Evolutionary conservation across 92 coral and sea anemone genomes (phyloP), one percentile per base, ranked within the genome.

Genomic region (Porites cylindrica): DNA sequence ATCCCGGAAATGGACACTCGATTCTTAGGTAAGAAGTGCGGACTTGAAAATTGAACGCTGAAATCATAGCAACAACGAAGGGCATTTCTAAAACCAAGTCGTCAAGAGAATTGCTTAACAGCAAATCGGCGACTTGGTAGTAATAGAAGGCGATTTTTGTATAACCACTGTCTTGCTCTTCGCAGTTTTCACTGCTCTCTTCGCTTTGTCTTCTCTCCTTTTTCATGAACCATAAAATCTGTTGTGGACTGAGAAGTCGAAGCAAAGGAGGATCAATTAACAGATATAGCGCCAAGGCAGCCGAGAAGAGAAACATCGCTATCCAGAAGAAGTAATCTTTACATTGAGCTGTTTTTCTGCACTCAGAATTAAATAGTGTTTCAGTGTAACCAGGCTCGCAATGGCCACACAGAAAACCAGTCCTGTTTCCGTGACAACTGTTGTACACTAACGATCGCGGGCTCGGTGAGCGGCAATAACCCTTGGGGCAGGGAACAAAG

Each of bases 1-100:
- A 26, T 19, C 96, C 96, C 10, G 88, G 85, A 80, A 93, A 88
- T 43, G 96, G 94, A 76, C 93, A 84, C 12, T 78, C 92, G 16
- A 89, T 65, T 38, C 81, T 80, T 79, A 64, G 59, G 72, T 53
- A 69, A 60, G 65, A 23, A 16, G 51, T 51, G 7, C 63, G 72
- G 7, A 80, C 79, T 23, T 79, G n/a, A 62, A 92, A 89, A 86
- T 85, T 92, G 73, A 78, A 92, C 23, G 75, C 32, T 4, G 87
- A 66, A 38, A 80, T 14, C 19, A 89, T n/a, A 5, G 76, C 70
- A 52, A n/a, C 6, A n/a, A 89, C 23, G 20, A 83, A 51, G 1
- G 58, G 85, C 59, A 65, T 51, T 68, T 76, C 59, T 29, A 52
- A 67, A 6, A 88, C 3, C 38, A 87, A 60, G 32, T 79, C 86